Conservation (phyloP, 2,888 invertebrate genomes). For the Plemyria rubiginata region DNA sequence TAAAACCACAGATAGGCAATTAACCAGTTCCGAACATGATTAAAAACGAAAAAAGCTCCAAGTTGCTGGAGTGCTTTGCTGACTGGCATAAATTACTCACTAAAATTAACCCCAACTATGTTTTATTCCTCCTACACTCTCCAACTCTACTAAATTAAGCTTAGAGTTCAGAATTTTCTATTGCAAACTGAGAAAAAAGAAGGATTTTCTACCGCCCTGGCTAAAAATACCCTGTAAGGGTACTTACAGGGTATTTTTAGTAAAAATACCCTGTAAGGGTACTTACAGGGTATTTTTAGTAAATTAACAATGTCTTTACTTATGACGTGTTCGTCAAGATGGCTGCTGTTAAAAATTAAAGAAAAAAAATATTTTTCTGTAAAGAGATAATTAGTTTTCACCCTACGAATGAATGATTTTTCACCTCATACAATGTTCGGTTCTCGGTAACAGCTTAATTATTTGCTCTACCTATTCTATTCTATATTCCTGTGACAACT, state of each 20-base stretch:
- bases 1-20: not conserved
- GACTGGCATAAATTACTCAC: constrained; percentile 42
- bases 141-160: constrained; percentile 44
- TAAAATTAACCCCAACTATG: constrained; percentile 49
- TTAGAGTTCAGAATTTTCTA: constrained; percentile 47
- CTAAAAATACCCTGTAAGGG: no score
- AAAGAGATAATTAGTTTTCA: no score
- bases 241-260: constrained; percentile 49
- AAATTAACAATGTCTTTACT: constrained; percentile 51
- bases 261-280: no score
- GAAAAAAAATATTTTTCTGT: no score
- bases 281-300: constrained; percentile 49
- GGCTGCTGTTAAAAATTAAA: not conserved
- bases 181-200: constrained; percentile 48
- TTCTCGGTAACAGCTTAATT: no score
- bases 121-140: constrained; percentile 52
- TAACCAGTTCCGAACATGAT: not conserved
- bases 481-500: not conserved
- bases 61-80: constrained; percentile 7
- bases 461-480: no score
- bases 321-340: not conserved
- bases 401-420: no score
- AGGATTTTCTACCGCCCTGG: constrained; percentile 36
- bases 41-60: not conserved
- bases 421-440: no score